A percentile compares a stretch with the other conserved stretches of the same genome.
Evolutionary conservation across 2,113 vertebrate species (phyloP).

Genomic region (Petromus typicus): DNA sequence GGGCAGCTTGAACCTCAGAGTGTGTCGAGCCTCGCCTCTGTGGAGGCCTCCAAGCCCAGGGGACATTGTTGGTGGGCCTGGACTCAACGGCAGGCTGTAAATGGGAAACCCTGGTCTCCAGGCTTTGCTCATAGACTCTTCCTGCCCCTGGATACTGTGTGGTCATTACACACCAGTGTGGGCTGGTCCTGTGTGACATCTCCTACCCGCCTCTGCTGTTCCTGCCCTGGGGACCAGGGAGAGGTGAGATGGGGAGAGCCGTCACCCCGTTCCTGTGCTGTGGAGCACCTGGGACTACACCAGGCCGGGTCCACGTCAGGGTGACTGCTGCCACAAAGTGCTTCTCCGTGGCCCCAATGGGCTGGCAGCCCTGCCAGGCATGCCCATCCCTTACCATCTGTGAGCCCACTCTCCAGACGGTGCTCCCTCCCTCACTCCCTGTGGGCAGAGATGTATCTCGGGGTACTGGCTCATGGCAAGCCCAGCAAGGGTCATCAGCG

Average conservation of each 20-base stretch:
- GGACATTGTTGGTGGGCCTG: not conserved
- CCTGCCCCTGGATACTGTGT: not conserved
- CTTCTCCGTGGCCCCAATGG: not conserved
- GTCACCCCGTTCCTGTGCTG: not conserved
- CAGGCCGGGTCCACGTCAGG: not conserved
- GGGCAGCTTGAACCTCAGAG: not conserved
- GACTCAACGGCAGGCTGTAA: not conserved
- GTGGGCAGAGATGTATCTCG: not conserved
- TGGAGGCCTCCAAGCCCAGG: not conserved
- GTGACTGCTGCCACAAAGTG: not conserved
- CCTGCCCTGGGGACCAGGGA: not conserved
- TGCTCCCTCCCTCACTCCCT: not conserved
- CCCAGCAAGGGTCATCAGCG: not conserved
- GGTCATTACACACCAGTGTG: not conserved
- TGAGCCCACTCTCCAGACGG: not conserved
- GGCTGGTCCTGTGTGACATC: not conserved
- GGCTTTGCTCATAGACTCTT: not conserved
- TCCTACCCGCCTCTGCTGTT: not conserved
- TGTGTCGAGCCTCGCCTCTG: not conserved
- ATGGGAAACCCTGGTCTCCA: not conserved
- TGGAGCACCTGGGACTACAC: not conserved
- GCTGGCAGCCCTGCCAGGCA: not conserved
- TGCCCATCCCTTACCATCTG: not conserved
- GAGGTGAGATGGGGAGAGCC: not conserved
- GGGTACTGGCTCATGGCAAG: not conserved